A percentile compares a stretch with the other conserved stretches of the same genome.
phyloP scores from a whole-genome alignment of 2,888 invertebrate genomes.

The Nasonia oneida region DNA sequence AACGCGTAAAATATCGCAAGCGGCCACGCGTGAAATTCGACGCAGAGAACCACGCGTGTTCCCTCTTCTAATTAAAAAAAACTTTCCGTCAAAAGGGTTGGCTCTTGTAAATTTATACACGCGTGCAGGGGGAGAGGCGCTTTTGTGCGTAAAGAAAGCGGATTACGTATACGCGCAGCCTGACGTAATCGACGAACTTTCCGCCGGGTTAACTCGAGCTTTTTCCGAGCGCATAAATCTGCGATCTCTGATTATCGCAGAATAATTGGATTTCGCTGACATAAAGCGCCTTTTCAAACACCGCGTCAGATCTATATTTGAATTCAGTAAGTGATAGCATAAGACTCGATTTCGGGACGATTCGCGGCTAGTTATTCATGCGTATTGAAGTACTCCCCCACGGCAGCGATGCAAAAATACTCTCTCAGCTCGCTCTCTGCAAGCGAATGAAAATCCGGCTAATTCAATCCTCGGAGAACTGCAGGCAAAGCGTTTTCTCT shows the following conservation, averaged over 20 bases:
- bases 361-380: no score
- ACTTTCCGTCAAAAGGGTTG: background rate
- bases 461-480: background rate
- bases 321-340: no score
- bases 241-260: background rate
- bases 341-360: no score
- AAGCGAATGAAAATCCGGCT: no score
- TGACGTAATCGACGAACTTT: background rate
- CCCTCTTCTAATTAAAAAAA: slow-evolving; percentile 12
- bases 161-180: background rate
- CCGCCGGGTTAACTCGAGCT: background rate
- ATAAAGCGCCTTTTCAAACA: no score
- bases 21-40: background rate
- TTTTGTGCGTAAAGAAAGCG: background rate
- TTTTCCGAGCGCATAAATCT: background rate
- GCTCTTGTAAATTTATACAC: background rate
- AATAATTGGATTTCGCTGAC: background rate
- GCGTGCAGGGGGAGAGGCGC: background rate
- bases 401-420: no score
- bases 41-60: background rate
- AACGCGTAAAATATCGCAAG: background rate
- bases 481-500: background rate
- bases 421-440: background rate
- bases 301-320: no score
- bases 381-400: no score